Base-by-base conservation (phyloP, 2,797 vertebrate genomes). In the Halcyon leucocephala region DNA sequence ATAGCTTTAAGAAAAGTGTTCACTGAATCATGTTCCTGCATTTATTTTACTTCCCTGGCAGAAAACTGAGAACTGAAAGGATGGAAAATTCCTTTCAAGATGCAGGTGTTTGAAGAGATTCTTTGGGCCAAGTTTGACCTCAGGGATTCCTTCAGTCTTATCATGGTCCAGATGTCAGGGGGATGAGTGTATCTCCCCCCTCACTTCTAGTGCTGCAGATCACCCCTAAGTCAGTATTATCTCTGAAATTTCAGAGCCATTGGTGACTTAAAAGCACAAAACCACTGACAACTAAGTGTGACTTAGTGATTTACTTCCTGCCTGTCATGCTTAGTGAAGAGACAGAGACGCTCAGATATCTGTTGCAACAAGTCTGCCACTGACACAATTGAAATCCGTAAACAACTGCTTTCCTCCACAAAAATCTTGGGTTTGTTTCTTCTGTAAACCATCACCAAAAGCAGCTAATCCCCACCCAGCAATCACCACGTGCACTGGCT, bases 21-120 rank as follows among this genome's bases (percentile, higher is more conserved):
- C 70, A 51, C 8, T 91, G 82, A 93, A 64, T 91, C 77, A 29
- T 94, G 39, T 82, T 88, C 60, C 82, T 90, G 44, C 60, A 73
- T 93, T 95, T 91, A 88, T 94, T 97, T 70, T 88, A 70, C 67
- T 93, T 95, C 91, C 48, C 91, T 96, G 96, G 88, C 93, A 96
- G 73, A 82, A 89, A 88, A 94, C 6, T 35, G 22, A 24, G 86
- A 96, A 62, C 89, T 94, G 91, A 95, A 96, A 95, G 48, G 91
- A 93, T 89, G 93, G 96, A 96, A 96, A 96, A 96, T 94, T 96
- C 90, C 80, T 95, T 95, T 94, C 60, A 92, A 90, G 78, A 85
- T 1, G 24, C 94, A 96, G 95, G 91, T 97, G 93, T 94, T 73
- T 76, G 67, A 94, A 90, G 51, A 57, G 83, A 90, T 73, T 73